These are phyloP conservation scores for Lonchura striata DNA, from an alignment of 2,113 vertebrate genomes.

Conservation along the genomic window DNA sequence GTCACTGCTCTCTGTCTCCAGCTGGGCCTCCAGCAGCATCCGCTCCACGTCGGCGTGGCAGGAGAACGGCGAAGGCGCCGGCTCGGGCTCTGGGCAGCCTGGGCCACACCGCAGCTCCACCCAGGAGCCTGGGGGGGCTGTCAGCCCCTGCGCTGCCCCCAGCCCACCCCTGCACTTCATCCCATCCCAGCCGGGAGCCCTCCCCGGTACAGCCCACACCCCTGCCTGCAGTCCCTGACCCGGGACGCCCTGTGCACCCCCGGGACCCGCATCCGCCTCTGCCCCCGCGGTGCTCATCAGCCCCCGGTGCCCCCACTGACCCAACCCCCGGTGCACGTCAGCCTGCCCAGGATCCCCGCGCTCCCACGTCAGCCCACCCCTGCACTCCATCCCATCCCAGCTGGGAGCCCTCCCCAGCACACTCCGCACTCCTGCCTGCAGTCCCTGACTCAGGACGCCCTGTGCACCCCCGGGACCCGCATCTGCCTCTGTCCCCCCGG, in stretches of 20 bases:
- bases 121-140: constrained; percentile 32
- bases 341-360: accelerated
- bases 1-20: neutral
- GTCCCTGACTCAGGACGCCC: accelerated
- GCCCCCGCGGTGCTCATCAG: accelerated
- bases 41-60: constrained; percentile 7
- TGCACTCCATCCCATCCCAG: accelerated
- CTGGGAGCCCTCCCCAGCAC: neutral
- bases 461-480: neutral
- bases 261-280: neutral
- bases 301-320: too few species aligned
- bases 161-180: neutral
- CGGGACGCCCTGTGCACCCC: accelerated
- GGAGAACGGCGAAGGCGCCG: neutral
- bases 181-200: accelerated
- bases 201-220: neutral
- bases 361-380: neutral
- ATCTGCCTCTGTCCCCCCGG: accelerated
- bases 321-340: neutral
- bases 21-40: constrained; percentile 60
- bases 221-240: accelerated
- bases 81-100: neutral
- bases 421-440: too few species aligned
- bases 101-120: constrained; percentile 35
- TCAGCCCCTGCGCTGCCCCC: neutral